A percentile compares a stretch with the other conserved stretches of the same genome.
These are phyloP conservation scores for Xenentodon cancila DNA, from an alignment of 2,797 vertebrate species.

Conservation along the genomic window DNA sequence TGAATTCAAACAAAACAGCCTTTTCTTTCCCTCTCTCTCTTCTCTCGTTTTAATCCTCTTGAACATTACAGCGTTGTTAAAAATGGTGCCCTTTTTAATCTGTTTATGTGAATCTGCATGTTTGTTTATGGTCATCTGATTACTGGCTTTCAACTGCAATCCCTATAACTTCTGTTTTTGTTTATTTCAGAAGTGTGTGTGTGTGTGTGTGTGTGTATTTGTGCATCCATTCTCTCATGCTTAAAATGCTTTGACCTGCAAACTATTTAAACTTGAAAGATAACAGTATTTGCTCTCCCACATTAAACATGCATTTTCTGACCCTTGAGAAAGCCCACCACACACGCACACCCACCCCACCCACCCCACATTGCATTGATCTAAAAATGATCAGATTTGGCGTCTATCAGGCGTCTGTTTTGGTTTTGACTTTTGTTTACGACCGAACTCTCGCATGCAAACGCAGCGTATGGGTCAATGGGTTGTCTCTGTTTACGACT, in stretches of 20 bases:
- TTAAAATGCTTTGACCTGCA: slow-evolving; percentile 44
- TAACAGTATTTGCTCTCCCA: slow-evolving; percentile 44
- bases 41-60: slow-evolving; percentile 24
- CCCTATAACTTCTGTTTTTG: slow-evolving; percentile 6
- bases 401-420: slow-evolving; percentile 46
- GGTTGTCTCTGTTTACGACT: slow-evolving; percentile 66
- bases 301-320: slow-evolving; percentile 20
- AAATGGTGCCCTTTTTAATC: slow-evolving; percentile 36
- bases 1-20: slow-evolving; percentile 42
- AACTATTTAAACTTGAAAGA: slow-evolving; percentile 5
- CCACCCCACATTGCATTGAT: slow-evolving; percentile 56
- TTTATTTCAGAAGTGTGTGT: slow-evolving; percentile 11
- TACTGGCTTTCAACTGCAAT: slow-evolving; percentile 38
- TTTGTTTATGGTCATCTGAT: slow-evolving; percentile 40
- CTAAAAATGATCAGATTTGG: slow-evolving; percentile 64
- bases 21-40: background rate
- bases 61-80: slow-evolving; percentile 29
- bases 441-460: slow-evolving; percentile 26
- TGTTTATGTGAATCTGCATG: slow-evolving; percentile 40
- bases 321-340: too few relatives aligned
- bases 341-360: slow-evolving; percentile 11
- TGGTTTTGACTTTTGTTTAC: slow-evolving; percentile 38
- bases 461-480: slow-evolving; percentile 55
- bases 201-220: too few relatives aligned
- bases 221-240: slow-evolving; percentile 1